A percentile compares a stretch with the other conserved stretches of the same genome.
phyloP scores from a whole-genome alignment of 2,888 invertebrate species.

The Eupeodes luniger region DNA sequence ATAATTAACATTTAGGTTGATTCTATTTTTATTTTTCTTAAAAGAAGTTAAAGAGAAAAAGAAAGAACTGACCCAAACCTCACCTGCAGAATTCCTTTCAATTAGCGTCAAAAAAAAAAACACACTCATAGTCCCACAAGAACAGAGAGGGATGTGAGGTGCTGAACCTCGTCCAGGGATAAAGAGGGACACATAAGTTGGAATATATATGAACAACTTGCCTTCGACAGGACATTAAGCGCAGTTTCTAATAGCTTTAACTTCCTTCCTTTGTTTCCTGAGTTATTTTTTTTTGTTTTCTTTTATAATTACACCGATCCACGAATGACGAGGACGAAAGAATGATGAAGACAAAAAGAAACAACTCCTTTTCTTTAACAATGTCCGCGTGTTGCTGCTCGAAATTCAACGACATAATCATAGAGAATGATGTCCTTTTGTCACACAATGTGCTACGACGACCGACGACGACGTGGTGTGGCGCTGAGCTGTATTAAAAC shows the following conservation, averaged over 20 bases:
- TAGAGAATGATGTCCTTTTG: conserved; percentile 74
- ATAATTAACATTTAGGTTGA: conserved; percentile 70
- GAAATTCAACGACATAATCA: conserved; percentile 72
- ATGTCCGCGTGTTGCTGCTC: conserved; percentile 53
- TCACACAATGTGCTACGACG: conserved; percentile 55
- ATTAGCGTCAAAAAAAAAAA: conserved; percentile 62
- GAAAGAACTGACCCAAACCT: conserved; percentile 49
- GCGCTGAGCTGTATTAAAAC: no score
- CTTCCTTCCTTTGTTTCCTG: conserved; percentile 43
- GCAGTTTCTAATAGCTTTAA: conserved; percentile 73
- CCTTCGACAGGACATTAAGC: conserved; percentile 71
- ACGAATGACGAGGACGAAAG: conserved; percentile 60
- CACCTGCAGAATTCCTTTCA: conserved; percentile 71
- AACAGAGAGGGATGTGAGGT: background rate
- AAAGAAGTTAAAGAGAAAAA: conserved; percentile 15
- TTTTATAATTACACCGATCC: conserved; percentile 68
- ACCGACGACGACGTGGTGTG: background rate
- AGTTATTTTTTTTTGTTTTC: conserved; percentile 5
- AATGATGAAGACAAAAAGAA: conserved; percentile 21
- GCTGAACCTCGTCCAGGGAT: background rate
- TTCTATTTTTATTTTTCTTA: conserved; percentile 12
- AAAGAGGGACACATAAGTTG: background rate
- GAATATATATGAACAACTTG: background rate
- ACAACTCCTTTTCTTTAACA: conserved; percentile 17
- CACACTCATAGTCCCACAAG: conserved; percentile 12